Evolutionary conservation across 2,113 vertebrate genomes (phyloP).

Genomic region (Catharus minimus): DNA sequence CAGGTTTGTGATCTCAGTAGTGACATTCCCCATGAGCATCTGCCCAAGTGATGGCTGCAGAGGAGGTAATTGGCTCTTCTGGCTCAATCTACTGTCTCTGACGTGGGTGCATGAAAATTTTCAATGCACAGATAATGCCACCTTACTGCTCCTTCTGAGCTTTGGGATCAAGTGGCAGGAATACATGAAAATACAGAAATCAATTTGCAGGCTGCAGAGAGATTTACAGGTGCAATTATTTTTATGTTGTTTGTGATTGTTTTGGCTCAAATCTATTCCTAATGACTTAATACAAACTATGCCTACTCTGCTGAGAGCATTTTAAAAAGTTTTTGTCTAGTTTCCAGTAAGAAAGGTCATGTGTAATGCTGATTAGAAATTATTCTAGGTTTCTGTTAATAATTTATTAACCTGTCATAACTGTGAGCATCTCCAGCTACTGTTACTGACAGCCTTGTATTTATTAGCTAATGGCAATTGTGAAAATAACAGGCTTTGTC

Average conservation of each 20-base stretch:
- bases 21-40: accelerated
- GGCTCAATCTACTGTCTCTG: not conserved
- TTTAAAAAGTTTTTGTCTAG: not conserved
- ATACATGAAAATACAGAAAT: not conserved
- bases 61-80: not conserved
- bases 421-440: not conserved
- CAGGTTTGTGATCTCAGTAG: not conserved
- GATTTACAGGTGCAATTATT: not conserved
- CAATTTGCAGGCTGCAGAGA: not conserved
- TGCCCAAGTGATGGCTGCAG: not conserved
- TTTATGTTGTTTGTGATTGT: not conserved
- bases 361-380: not conserved
- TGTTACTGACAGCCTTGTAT: not conserved
- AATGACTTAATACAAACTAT: not conserved
- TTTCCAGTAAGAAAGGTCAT: not conserved
- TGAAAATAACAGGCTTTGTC: not conserved
- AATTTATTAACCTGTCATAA: not conserved
- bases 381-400: not conserved
- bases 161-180: not conserved
- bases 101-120: not conserved
- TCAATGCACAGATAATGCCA: not conserved
- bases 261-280: not conserved
- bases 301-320: not conserved
- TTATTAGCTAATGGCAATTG: not conserved
- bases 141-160: not conserved